A percentile compares a stretch with the other conserved stretches of the same genome.
phyloP scores from a whole-genome alignment of 2,797 vertebrate species.

The Knipowitschia caucasica region DNA sequence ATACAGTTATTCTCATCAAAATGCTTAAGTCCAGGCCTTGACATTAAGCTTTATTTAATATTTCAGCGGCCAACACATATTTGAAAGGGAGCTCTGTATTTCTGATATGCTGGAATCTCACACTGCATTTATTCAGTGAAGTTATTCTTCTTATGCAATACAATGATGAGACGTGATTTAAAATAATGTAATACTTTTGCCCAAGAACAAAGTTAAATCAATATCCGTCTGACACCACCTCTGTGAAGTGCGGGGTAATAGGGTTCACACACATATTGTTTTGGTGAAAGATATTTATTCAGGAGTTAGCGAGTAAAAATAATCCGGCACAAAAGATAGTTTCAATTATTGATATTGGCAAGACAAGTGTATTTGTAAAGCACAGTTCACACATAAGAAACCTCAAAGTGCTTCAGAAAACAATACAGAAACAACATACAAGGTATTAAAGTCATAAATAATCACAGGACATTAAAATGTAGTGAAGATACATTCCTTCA shows the following conservation, averaged over 20 bases:
- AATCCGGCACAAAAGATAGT: not conserved
- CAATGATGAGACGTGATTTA: not conserved
- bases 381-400: too few relatives aligned
- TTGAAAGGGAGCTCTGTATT: not conserved
- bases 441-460: too few relatives aligned
- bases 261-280: not conserved
- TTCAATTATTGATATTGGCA: too few relatives aligned
- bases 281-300: not conserved
- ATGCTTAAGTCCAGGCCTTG: too few relatives aligned
- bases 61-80: conserved; percentile 1
- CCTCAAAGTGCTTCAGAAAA: too few relatives aligned
- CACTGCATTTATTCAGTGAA: not conserved
- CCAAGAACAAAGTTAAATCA: not conserved
- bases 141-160: not conserved
- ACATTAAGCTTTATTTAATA: too few relatives aligned
- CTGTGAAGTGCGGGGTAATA: not conserved
- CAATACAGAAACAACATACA: too few relatives aligned
- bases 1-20: too few relatives aligned
- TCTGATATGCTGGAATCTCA: not conserved
- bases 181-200: not conserved
- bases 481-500: too few relatives aligned
- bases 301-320: not conserved
- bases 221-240: not conserved
- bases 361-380: too few relatives aligned
- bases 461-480: too few relatives aligned